These are phyloP conservation scores for Leptonema lineaticorne DNA, from an alignment of 1,140 invertebrate genomes.

Conservation along the genomic window DNA sequence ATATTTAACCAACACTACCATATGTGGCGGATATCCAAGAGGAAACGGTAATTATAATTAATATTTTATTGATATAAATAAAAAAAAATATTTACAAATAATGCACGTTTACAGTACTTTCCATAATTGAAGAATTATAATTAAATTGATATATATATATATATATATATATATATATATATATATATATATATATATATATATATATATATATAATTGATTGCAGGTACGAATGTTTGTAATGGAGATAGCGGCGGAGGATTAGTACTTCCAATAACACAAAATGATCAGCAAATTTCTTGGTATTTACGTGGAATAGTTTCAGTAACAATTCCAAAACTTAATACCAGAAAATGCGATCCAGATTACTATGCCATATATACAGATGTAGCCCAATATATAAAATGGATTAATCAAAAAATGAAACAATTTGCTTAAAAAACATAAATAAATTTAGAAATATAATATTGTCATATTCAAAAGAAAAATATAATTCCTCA, in stretches of 20 bases:
- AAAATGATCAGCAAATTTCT: constrained; percentile 48
- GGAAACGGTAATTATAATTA: constrained; percentile 22
- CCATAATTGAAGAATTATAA: too few species aligned
- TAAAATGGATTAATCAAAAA: constrained; percentile 54
- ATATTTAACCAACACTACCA: constrained; percentile 26
- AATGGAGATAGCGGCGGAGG: constrained; percentile 67
- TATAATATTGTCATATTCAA: too few species aligned
- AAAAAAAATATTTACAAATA: too few species aligned
- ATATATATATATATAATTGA: background rate
- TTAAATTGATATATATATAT: background rate
- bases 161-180: too few species aligned
- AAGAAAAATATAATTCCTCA: too few species aligned
- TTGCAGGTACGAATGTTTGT: constrained; percentile 60
- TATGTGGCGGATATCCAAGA: constrained; percentile 36
- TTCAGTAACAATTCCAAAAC: constrained; percentile 56
- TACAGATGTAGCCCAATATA: constrained; percentile 60
- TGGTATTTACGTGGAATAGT: constrained; percentile 62
- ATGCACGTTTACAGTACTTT: too few species aligned
- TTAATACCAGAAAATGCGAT: constrained; percentile 55
- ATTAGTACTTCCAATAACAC: constrained; percentile 55
- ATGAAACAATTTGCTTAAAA: too few species aligned
- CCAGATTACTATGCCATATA: constrained; percentile 59
- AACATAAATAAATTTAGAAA: too few species aligned
- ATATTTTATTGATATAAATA: too few species aligned
- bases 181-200: too few species aligned